Percentiles rank a stretch among this genome's conserved stretches.
These are phyloP conservation scores for Patella depressa DNA, from an alignment of 2,888 invertebrate genomes.

Conservation along the genomic window DNA sequence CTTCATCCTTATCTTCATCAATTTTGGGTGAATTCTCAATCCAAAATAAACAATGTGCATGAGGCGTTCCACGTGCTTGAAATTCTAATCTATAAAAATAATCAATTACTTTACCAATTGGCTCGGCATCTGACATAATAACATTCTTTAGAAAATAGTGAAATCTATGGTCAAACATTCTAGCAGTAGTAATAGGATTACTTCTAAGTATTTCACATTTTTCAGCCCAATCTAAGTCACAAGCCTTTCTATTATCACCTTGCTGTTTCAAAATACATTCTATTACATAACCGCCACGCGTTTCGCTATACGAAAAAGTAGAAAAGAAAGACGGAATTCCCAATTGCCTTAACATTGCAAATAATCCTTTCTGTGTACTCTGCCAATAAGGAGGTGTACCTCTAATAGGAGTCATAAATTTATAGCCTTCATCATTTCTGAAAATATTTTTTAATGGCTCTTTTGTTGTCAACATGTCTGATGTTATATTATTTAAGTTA, in stretches of 20 bases:
- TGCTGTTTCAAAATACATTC: conserved; percentile 22
- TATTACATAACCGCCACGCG: conserved; percentile 18
- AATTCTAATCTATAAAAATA: conserved; percentile 43
- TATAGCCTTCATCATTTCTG: conserved; percentile 13
- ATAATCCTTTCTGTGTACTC: conserved; percentile 19
- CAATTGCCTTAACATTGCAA: conserved; percentile 27
- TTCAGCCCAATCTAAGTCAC: conserved; percentile 24
- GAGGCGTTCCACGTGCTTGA: conserved; percentile 41
- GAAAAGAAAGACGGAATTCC: conserved; percentile 21
- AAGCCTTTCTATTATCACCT: not conserved
- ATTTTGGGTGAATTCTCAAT: conserved; percentile 29
- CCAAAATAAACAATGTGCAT: conserved; percentile 40
- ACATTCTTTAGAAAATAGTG: conserved; percentile 21
- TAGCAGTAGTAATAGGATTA: conserved; percentile 26
- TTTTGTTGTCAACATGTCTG: conserved; percentile 17
- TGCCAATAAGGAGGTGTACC: conserved; percentile 28
- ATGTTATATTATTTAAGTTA: conserved; percentile 19
- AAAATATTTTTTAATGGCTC: conserved; percentile 18
- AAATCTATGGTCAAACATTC: conserved; percentile 28
- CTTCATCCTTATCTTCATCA: conserved; percentile 24
- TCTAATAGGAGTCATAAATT: conserved; percentile 22
- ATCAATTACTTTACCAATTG: conserved; percentile 38
- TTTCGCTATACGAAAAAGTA: conserved; percentile 23
- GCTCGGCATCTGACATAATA: conserved; percentile 20
- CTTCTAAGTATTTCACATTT: conserved; percentile 23